Conservation (phyloP, 1,140 invertebrate genomes). For the Tetragonula clypearis region DNA sequence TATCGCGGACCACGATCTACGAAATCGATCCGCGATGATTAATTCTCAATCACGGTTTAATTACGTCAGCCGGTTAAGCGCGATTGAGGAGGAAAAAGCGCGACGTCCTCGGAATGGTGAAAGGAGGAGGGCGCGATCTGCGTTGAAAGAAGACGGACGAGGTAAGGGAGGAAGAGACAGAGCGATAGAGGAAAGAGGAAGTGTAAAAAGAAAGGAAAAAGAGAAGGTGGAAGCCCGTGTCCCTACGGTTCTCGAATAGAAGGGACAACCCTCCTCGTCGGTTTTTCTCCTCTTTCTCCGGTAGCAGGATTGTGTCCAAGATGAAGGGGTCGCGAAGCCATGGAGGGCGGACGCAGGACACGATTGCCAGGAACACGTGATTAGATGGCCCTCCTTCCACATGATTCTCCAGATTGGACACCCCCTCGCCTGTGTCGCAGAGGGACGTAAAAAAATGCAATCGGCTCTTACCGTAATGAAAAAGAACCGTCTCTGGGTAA, state of each 20-base stretch:
- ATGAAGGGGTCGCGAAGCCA: constrained; percentile 60
- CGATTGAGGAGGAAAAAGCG: constrained; percentile 56
- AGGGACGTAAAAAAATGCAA: constrained; percentile 81
- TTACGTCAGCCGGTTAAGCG: constrained; percentile 68
- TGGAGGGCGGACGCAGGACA: constrained; percentile 62
- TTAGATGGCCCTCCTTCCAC: constrained; percentile 75
- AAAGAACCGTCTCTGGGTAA: constrained; percentile 73
- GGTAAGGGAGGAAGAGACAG: neutral
- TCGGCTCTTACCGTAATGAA: constrained; percentile 82
- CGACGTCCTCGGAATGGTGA: constrained; percentile 49
- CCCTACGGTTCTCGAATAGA: constrained; percentile 68
- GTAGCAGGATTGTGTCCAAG: constrained; percentile 61
- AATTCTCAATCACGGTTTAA: constrained; percentile 79
- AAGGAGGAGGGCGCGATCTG: constrained; percentile 46
- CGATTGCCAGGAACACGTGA: constrained; percentile 76
- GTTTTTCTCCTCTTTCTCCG: constrained; percentile 38
- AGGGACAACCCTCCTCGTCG: constrained; percentile 29
- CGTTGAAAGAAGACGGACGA: neutral
- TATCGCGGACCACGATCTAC: constrained; percentile 33
- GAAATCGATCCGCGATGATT: constrained; percentile 75
- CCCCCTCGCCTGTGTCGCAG: constrained; percentile 44
- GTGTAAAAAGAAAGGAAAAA: constrained; percentile 34
- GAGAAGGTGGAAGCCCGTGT: constrained; percentile 41
- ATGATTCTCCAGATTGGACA: constrained; percentile 68
- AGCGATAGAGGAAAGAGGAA: neutral